phyloP scores from a whole-genome alignment of 2,797 vertebrate species.

The Otus scops region DNA sequence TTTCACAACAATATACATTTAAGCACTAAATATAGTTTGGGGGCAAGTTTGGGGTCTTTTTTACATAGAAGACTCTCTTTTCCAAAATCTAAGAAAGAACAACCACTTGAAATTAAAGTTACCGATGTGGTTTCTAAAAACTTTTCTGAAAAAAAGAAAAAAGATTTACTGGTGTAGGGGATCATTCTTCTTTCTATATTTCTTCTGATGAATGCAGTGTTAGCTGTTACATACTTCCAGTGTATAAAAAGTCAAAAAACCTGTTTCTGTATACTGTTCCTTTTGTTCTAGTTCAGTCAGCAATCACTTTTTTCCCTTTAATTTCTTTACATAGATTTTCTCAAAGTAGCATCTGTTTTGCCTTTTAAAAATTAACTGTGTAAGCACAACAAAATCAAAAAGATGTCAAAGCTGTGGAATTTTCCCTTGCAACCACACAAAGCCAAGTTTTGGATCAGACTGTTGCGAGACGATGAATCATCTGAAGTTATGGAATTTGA shows the following conservation, averaged over 20 bases:
- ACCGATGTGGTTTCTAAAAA: not conserved
- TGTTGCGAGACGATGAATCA: not conserved
- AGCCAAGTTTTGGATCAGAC: conserved; percentile 3
- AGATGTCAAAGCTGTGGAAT: conserved; percentile 64
- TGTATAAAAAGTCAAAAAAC: not conserved
- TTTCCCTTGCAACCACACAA: conserved; percentile 41
- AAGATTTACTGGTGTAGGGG: not conserved
- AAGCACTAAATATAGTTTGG: not conserved
- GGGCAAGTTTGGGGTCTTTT: accelerated
- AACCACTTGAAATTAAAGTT: not conserved
- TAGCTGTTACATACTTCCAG: not conserved
- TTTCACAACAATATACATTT: not conserved
- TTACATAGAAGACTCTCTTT: not conserved
- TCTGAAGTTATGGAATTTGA: conserved; percentile 9
- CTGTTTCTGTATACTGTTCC: not conserved
- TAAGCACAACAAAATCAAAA: conserved; percentile 57
- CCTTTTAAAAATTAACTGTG: conserved; percentile 62
- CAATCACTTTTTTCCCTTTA: not conserved
- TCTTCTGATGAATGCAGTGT: not conserved
- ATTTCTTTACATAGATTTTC: conserved; percentile 30
- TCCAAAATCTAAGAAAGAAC: not conserved
- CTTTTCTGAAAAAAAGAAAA: not conserved
- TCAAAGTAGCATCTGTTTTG: conserved; percentile 49
- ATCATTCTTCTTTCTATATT: not conserved
- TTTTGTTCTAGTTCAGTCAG: not conserved